Base-by-base conservation (phyloP, 2,888 invertebrate species). In the Minunthozetes semirufus region DNA sequence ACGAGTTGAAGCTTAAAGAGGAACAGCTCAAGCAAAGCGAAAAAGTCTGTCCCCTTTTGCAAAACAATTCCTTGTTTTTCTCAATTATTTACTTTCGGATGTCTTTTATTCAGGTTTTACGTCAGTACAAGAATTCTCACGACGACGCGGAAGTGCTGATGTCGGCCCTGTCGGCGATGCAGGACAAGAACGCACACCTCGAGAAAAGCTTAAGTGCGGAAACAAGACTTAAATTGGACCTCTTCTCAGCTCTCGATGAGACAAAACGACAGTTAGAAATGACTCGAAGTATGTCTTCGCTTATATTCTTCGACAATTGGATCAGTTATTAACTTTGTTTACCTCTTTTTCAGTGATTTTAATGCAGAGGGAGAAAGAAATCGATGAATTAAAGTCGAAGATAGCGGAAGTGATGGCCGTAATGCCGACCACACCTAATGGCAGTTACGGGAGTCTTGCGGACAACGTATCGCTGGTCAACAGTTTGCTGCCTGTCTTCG, bases 231-330 rank as follows among this genome's bases (percentile, higher is more conserved):
- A 99, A 99, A 86, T 88, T 97, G 81, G 98, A 99, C 86, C 88
- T 99, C 81, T 95, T 98, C 85, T 93, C 94, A 78, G 97, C 97
- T 78, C 89, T 98, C 73, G 96, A 96, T 50, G 96, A 94, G 83
- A 94, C 93, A 79, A 94, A 94, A 84, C 87, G 94, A 75, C 91
- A 92, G 83, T 86, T 94, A 81, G 91, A 90, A 85, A 89, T 93
- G 82, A 88, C 89, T 84, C 92, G 93, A 81, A 88, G 93, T 93
- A 83, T 9, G 48, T 48, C 17, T 3, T 17, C 8, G 4, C 17
- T n/a, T n/a, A n/a, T n/a, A n/a, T n/a, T n/a, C n/a, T n/a, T n/a
- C n/a, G n/a, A n/a, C n/a, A 42, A 42, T 6, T 9, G 8, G 13
- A 42, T 42, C 6, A 9, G 42, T 42, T 6, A 42, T 42, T 42